Evolutionary conservation across 2,113 vertebrate species (phyloP).

Genomic region (Callopanchax toddi): DNA sequence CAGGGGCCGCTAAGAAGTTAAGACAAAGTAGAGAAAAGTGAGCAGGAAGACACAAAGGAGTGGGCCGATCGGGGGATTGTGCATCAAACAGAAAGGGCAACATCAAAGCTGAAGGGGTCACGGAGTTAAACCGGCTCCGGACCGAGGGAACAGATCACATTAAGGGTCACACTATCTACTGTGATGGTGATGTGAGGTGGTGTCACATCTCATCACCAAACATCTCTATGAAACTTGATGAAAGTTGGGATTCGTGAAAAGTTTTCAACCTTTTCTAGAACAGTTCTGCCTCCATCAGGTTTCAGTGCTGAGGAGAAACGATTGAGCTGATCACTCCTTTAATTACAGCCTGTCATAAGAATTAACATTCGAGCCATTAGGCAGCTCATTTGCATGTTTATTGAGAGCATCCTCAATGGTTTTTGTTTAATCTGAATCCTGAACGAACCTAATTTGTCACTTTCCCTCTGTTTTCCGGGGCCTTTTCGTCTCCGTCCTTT

Average conservation of each 20-base stretch:
- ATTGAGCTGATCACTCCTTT: conserved; percentile 33
- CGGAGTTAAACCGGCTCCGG: conserved; percentile 41
- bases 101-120: conserved; percentile 65
- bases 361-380: conserved; percentile 73
- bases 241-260: no score
- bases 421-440: not conserved
- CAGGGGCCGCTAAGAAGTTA: not conserved
- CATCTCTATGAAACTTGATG: no score
- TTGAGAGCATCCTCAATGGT: conserved; percentile 54
- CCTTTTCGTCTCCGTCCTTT: conserved; percentile 12
- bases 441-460: not conserved
- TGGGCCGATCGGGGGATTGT: conserved; percentile 6
- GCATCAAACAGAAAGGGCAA: conserved; percentile 50
- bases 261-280: no score
- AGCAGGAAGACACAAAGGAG: not conserved
- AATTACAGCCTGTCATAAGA: conserved; percentile 58
- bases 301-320: not conserved
- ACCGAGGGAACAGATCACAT: conserved; percentile 33
- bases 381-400: conserved; percentile 75
- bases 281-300: no score
- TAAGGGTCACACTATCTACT: conserved; percentile 18
- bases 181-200: conserved; percentile 27
- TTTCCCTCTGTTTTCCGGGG: not conserved
- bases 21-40: conserved; percentile 2
- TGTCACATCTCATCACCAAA: no score